These are phyloP conservation scores for Pseudomyrmex dendroicus DNA, from an alignment of 1,140 invertebrate species.

Conservation along the genomic window DNA sequence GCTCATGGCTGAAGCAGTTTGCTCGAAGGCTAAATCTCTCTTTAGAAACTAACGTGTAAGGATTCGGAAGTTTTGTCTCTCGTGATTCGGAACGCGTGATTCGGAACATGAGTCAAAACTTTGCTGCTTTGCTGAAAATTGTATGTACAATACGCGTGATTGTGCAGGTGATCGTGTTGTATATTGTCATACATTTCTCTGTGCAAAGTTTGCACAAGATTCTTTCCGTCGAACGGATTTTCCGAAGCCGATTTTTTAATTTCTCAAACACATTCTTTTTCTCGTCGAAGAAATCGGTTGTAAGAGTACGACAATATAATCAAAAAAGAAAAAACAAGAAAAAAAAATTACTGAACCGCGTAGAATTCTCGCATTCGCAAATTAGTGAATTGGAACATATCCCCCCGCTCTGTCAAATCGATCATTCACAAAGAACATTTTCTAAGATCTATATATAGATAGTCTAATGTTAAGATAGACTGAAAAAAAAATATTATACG, in stretches of 20 bases:
- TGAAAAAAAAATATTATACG: slow-evolving; percentile 61
- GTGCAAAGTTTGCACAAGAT: neutral
- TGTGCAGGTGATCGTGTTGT: slow-evolving; percentile 46
- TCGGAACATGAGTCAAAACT: slow-evolving; percentile 63
- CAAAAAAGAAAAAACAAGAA: neutral
- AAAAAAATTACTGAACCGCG: neutral
- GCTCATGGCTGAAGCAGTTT: neutral
- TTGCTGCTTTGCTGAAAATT: slow-evolving; percentile 64
- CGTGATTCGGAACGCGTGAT: neutral
- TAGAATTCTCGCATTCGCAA: slow-evolving; percentile 37
- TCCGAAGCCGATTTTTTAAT: slow-evolving; percentile 11
- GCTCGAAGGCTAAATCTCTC: slow-evolving; percentile 24
- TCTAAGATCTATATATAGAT: slow-evolving; percentile 53
- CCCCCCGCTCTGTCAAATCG: slow-evolving; percentile 61
- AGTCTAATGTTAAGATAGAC: slow-evolving; percentile 71
- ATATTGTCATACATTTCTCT: slow-evolving; percentile 32
- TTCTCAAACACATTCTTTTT: slow-evolving; percentile 31
- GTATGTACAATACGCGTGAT: slow-evolving; percentile 46
- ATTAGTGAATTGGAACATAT: slow-evolving; percentile 74
- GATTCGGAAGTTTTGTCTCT: slow-evolving; percentile 35
- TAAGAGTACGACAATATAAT: neutral
- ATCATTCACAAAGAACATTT: slow-evolving; percentile 51
- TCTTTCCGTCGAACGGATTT: neutral
- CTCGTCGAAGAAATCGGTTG: neutral
- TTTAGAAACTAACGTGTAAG: slow-evolving; percentile 34